These are phyloP conservation scores for Saccopteryx bilineata DNA, from an alignment of 2,113 vertebrate genomes.

Conservation along the genomic window DNA sequence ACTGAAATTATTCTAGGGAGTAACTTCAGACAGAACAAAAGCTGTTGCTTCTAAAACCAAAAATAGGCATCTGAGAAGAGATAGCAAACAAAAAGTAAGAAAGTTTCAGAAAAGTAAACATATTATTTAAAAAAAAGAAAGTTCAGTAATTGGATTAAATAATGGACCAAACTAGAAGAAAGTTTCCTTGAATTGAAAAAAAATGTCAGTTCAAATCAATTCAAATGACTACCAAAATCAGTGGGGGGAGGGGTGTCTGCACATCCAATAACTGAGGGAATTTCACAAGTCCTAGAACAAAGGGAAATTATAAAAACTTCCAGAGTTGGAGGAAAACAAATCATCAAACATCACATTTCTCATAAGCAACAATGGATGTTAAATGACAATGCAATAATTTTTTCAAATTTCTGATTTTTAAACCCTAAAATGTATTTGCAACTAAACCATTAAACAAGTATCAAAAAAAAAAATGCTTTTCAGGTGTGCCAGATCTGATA, in stretches of 20 bases:
- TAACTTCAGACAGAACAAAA: background rate
- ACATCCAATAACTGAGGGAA: background rate
- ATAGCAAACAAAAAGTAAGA: background rate
- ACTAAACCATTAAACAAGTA: background rate
- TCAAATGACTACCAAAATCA: background rate
- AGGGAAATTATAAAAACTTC: conserved; percentile 14
- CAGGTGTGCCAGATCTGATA: background rate
- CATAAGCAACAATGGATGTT: background rate
- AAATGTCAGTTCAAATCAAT: background rate
- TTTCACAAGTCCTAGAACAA: conserved; percentile 50
- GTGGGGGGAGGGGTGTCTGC: background rate
- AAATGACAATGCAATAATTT: background rate
- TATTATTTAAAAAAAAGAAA: background rate
- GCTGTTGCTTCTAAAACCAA: background rate
- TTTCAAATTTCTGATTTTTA: background rate
- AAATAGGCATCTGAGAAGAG: background rate
- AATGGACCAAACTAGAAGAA: background rate
- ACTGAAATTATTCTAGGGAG: conserved; percentile 31
- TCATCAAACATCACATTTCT: conserved; percentile 13
- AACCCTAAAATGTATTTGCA: background rate
- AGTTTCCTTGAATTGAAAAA: background rate
- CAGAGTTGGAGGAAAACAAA: background rate
- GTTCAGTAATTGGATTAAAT: background rate
- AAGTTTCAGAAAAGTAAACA: conserved; percentile 12
- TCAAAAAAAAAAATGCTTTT: background rate